Conservation (phyloP, 2,888 invertebrate species). For the Ornithoptera alexandrae region DNA sequence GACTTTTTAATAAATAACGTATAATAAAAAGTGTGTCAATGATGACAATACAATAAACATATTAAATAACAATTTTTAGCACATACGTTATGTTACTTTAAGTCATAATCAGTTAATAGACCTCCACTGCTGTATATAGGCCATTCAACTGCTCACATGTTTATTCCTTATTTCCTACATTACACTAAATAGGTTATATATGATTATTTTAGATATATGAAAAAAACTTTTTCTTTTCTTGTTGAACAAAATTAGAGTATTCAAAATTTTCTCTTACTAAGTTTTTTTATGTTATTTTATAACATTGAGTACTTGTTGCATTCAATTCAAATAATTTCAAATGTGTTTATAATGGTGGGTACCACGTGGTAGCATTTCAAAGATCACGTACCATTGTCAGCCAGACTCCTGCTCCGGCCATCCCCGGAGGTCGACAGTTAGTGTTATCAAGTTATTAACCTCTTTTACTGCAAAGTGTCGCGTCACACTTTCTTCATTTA, state of each 20-base stretch:
- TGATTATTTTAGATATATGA: not conserved
- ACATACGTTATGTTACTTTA: too few species aligned
- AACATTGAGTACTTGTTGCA: too few species aligned
- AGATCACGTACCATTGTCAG: not conserved
- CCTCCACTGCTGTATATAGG: not conserved
- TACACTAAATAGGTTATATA: not conserved
- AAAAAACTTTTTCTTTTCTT: not conserved
- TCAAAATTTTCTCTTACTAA: not conserved
- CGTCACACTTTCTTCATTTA: not conserved
- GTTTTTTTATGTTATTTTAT: too few species aligned
- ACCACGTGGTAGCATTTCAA: not conserved
- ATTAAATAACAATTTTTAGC: not conserved
- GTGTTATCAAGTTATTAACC: not conserved
- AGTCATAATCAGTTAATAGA: too few species aligned
- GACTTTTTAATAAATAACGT: not conserved
- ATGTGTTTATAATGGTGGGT: not conserved
- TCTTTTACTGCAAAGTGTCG: not conserved
- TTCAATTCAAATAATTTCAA: too few species aligned
- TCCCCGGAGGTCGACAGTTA: not conserved
- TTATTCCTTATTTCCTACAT: not conserved
- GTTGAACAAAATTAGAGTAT: not conserved
- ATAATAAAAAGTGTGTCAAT: conserved; percentile 1
- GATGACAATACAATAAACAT: not conserved
- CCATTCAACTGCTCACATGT: not conserved
- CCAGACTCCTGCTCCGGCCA: not conserved